These are phyloP conservation scores for Eulemur rubriventer DNA, from an alignment of 2,797 vertebrate species.

Conservation along the genomic window DNA sequence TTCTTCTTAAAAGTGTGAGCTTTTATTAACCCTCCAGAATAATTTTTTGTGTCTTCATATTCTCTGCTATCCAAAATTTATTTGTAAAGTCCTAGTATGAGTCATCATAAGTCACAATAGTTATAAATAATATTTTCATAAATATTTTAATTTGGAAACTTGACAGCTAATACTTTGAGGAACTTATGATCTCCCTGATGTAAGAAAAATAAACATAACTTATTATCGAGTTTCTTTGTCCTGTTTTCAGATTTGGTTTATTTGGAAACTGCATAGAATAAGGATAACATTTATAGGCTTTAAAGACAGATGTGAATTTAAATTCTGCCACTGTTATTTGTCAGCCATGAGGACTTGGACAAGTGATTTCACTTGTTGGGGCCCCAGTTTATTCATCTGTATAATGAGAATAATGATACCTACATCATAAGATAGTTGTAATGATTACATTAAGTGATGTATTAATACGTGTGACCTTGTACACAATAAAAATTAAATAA, in stretches of 20 bases:
- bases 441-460: background rate
- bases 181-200: background rate
- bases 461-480: background rate
- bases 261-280: background rate
- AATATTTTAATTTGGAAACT: slow-evolving; percentile 24
- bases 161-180: background rate
- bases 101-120: background rate
- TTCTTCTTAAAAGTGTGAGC: background rate
- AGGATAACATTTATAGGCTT: background rate
- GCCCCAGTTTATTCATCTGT: background rate
- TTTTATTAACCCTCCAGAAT: background rate
- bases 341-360: background rate
- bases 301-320: background rate
- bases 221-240: background rate
- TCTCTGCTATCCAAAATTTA: background rate
- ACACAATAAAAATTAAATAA: slow-evolving; percentile 7
- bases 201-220: background rate
- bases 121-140: slow-evolving; percentile 28
- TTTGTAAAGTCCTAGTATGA: background rate
- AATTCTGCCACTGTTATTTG: background rate
- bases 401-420: background rate
- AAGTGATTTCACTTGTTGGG: background rate
- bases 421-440: background rate
- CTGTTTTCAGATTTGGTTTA: background rate
- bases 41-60: background rate